Percentiles rank a stretch among this genome's conserved stretches.
These are phyloP conservation scores for Phyllostomus hastatus DNA, from an alignment of 2,113 vertebrate genomes.

Conservation along the genomic window DNA sequence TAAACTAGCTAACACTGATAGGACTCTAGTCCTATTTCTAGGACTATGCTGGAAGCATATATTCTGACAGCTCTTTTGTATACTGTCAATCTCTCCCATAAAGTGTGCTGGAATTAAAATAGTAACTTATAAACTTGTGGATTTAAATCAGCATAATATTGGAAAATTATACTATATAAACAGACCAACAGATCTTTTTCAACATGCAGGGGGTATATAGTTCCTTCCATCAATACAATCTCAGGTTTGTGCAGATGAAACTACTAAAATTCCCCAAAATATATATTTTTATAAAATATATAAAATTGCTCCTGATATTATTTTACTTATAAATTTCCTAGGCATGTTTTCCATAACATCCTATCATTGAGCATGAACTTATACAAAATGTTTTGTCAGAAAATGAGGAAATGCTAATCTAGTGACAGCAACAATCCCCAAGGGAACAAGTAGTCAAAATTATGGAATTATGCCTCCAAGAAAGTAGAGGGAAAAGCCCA, in stretches of 20 bases:
- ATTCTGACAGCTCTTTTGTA: neutral
- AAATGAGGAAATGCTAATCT: slow-evolving; percentile 43
- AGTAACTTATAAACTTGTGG: neutral
- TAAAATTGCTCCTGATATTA: neutral
- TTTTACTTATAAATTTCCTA: neutral
- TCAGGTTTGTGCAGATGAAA: neutral
- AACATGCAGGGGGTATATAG: neutral
- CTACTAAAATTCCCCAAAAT: neutral
- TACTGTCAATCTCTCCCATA: neutral
- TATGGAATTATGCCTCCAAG: neutral
- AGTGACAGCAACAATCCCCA: neutral
- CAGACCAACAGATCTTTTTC: neutral
- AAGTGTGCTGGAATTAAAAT: neutral
- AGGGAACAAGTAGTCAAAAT: neutral
- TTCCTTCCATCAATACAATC: neutral
- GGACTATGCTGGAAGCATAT: neutral
- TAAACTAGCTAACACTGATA: neutral
- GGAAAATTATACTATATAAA: neutral
- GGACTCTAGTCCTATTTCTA: neutral
- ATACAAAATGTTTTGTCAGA: slow-evolving; percentile 22
- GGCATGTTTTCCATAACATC: neutral
- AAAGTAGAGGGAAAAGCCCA: neutral
- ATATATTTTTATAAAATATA: neutral
- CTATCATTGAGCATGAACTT: slow-evolving; percentile 3
- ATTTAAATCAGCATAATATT: slow-evolving; percentile 4